A percentile compares a stretch with the other conserved stretches of the same genome.
phyloP scores from a whole-genome alignment of 1,140 invertebrate species.

The Cotesia typhae region DNA sequence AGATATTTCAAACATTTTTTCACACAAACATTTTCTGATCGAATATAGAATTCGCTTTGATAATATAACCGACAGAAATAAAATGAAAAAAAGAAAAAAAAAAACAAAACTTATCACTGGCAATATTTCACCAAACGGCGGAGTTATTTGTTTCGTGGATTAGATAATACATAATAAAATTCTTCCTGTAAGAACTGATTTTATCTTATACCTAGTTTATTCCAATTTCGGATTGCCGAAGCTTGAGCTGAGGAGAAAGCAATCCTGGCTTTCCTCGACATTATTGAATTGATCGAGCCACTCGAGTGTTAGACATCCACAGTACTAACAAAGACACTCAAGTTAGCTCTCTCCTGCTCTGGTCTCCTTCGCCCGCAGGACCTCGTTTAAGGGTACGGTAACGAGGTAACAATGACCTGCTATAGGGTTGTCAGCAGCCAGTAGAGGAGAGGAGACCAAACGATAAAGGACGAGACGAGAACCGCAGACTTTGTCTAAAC shows the following conservation, averaged over 20 bases:
- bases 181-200: not conserved
- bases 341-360: not conserved
- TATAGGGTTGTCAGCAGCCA: slow-evolving; percentile 6
- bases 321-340: too few species aligned
- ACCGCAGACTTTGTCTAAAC: slow-evolving; percentile 53
- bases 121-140: too few species aligned
- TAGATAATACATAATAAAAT: too few species aligned
- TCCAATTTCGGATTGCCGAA: slow-evolving; percentile 1
- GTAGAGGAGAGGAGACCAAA: slow-evolving; percentile 43
- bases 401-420: slow-evolving; percentile 64
- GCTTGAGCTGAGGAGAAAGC: slow-evolving; percentile 6
- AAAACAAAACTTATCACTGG: too few species aligned
- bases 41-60: too few species aligned
- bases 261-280: slow-evolving; percentile 20
- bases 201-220: slow-evolving; percentile 21
- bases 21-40: slow-evolving; percentile 18
- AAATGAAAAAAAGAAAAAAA: too few species aligned
- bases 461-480: slow-evolving; percentile 46
- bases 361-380: slow-evolving; percentile 26
- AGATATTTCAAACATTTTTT: slow-evolving; percentile 2
- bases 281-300: slow-evolving; percentile 30
- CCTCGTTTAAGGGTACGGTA: slow-evolving; percentile 55
- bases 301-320: not conserved
- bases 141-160: too few species aligned
- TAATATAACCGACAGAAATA: too few species aligned